A percentile compares a stretch with the other conserved stretches of the same genome.
Evolutionary conservation across 2,797 vertebrate species (phyloP).

Genomic region (Rhabdophis nuchalis): DNA sequence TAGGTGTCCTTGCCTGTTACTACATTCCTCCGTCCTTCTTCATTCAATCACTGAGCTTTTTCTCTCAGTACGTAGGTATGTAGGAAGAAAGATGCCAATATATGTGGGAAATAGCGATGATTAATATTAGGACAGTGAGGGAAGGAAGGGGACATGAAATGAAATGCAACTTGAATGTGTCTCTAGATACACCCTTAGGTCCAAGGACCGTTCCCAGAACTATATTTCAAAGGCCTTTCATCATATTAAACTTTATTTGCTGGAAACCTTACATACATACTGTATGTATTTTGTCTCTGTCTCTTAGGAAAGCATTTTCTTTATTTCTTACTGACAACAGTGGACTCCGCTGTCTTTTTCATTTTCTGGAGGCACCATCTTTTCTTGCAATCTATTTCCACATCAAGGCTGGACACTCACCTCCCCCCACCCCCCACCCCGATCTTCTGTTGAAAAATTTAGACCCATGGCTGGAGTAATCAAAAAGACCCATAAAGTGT

Average conservation of each 20-base stretch:
- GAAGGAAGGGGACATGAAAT: conserved; percentile 3
- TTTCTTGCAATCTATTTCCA: conserved; percentile 49
- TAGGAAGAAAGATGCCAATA: neutral
- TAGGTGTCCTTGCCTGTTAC: neutral
- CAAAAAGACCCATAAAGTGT: conserved; percentile 80
- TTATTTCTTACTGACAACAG: conserved; percentile 65
- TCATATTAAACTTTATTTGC: conserved; percentile 73
- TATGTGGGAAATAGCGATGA: neutral
- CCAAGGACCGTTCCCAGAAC: conserved; percentile 59
- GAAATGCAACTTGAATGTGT: conserved; percentile 8
- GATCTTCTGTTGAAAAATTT: conserved; percentile 76
- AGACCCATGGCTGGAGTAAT: conserved; percentile 73
- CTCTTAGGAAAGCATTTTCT: conserved; percentile 69
- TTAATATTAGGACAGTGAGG: conserved; percentile 16
- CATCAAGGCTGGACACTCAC: conserved; percentile 65
- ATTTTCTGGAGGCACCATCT: conserved; percentile 64
- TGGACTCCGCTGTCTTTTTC: conserved; percentile 62
- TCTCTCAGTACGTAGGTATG: neutral
- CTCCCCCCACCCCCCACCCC: conserved; percentile 65
- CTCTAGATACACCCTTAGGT: conserved; percentile 28
- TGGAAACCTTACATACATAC: conserved; percentile 64
- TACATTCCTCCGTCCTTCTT: neutral
- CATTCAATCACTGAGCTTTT: neutral
- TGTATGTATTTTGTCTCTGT: conserved; percentile 66
- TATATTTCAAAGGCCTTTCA: conserved; percentile 68